Conservation (phyloP, 2,113 vertebrate genomes). For the Melanotaenia duboulayi region DNA sequence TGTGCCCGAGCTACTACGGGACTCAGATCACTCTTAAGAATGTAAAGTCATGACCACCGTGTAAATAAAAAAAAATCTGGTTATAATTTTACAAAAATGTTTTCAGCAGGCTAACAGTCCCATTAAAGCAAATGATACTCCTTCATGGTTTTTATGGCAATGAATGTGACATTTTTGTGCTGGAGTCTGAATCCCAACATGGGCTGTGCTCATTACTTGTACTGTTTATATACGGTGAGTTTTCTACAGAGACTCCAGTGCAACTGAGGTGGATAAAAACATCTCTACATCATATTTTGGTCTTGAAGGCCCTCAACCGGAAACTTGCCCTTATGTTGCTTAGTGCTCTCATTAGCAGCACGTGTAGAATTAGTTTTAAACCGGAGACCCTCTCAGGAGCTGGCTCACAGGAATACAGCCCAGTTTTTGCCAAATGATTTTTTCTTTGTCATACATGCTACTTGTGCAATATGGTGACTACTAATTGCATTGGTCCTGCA, state of each 20-base stretch:
- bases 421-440: constrained; percentile 23
- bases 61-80: constrained; percentile 74
- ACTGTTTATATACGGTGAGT: constrained; percentile 36
- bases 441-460: constrained; percentile 38
- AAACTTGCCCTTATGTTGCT: constrained; percentile 56
- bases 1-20: constrained; percentile 66
- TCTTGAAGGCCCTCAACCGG: constrained; percentile 57
- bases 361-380: constrained; percentile 39
- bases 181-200: constrained; percentile 32
- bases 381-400: constrained; percentile 69
- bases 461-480: constrained; percentile 67
- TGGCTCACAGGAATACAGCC: constrained; percentile 43
- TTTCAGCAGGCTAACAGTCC: constrained; percentile 37
- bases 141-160: constrained; percentile 68
- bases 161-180: constrained; percentile 74
- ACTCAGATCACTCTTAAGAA: constrained; percentile 77
- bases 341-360: constrained; percentile 7
- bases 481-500: constrained; percentile 39
- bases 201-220: constrained; percentile 60
- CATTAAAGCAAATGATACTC: constrained; percentile 57
- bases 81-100: constrained; percentile 66
- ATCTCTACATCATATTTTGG: constrained; percentile 36
- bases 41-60: constrained; percentile 76
- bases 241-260: constrained; percentile 31
- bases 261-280: constrained; percentile 51